Conservation (phyloP, 2,113 vertebrate genomes). For the Hypanus sabinus region DNA sequence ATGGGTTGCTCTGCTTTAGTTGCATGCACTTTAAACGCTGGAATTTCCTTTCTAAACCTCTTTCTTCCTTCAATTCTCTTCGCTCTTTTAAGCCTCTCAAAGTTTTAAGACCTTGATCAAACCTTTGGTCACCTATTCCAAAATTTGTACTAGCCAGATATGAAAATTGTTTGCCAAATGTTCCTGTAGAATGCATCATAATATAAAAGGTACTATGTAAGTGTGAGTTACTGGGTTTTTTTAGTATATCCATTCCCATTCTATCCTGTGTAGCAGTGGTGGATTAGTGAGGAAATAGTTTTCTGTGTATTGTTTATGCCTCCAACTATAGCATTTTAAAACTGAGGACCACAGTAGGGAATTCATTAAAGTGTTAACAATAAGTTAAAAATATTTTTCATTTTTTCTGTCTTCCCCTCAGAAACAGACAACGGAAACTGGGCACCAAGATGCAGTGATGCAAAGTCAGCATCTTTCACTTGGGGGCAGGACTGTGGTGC, state of each 20-base stretch:
- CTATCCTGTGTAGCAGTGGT: neutral
- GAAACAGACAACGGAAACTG: constrained; percentile 97
- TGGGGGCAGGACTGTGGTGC: neutral
- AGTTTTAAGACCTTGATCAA: neutral
- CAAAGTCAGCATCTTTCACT: constrained; percentile 34
- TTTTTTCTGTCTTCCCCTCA: constrained; percentile 44
- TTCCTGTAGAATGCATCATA: neutral
- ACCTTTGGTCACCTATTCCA: neutral
- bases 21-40: neutral
- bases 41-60: neutral
- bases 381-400: neutral
- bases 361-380: neutral
- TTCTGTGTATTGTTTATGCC: neutral
- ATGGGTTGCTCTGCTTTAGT: neutral
- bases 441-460: constrained; percentile 93
- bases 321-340: neutral
- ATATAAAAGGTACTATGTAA: neutral
- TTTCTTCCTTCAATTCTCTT: neutral
- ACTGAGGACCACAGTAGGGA: neutral
- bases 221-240: neutral
- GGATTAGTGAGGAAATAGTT: neutral
- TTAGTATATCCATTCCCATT: neutral
- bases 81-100: neutral
- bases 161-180: neutral
- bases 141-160: neutral